phyloP scores from a whole-genome alignment of 2,113 vertebrate species.

The Indri indri region DNA sequence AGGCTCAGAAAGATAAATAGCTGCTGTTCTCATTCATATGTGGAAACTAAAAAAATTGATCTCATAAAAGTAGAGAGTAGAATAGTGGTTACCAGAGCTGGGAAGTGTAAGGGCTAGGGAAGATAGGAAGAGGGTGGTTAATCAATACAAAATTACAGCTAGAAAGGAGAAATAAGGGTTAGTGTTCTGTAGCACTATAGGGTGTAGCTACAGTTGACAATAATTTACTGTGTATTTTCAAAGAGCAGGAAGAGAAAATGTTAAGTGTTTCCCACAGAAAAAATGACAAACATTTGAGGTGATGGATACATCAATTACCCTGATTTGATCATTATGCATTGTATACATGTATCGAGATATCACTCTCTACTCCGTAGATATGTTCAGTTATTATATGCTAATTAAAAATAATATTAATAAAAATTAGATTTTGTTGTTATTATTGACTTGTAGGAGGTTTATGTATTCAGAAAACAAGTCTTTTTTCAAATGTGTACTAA shows the following conservation, averaged over 20 bases:
- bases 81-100: not conserved
- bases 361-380: not conserved
- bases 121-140: not conserved
- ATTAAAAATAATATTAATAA: not conserved
- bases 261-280: not conserved
- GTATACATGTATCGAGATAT: not conserved
- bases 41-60: not conserved
- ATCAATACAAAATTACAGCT: not conserved
- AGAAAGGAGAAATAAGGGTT: not conserved
- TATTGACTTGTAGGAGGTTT: not conserved
- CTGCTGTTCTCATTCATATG: not conserved
- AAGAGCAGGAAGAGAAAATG: not conserved
- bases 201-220: not conserved
- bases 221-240: not conserved
- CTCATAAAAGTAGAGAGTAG: not conserved
- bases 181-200: not conserved
- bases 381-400: not conserved
- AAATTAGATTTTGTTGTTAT: not conserved
- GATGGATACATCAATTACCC: not conserved
- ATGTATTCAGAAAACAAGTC: not conserved
- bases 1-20: not conserved
- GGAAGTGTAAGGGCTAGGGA: not conserved
- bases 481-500: not conserved
- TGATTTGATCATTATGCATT: not conserved
- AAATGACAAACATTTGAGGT: not conserved